phyloP scores from a whole-genome alignment of 2,113 vertebrate genomes.

The Phoxinus phoxinus region DNA sequence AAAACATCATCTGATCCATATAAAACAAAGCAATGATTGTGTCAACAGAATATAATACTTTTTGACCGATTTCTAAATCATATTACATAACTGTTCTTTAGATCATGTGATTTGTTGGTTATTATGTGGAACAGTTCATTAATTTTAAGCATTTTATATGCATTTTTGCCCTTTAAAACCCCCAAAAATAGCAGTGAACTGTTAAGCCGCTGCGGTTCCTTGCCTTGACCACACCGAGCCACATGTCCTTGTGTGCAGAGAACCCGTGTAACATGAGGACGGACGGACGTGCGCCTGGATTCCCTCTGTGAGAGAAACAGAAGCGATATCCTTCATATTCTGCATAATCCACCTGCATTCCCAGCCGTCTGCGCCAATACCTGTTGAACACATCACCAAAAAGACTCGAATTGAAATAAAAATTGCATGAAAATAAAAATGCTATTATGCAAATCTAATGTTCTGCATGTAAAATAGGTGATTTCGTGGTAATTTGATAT shows the following conservation, averaged over 20 bases:
- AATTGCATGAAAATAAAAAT: neutral
- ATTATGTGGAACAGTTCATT: neutral
- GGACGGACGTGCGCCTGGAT: conserved; percentile 79
- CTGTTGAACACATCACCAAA: conserved; percentile 9
- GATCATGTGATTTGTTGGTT: neutral
- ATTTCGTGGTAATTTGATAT: no score
- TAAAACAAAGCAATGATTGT: neutral
- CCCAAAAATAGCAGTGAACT: neutral
- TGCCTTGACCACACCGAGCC: conserved; percentile 62
- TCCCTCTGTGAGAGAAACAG: conserved; percentile 87
- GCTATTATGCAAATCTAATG: no score
- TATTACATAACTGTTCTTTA: neutral
- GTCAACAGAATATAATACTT: neutral
- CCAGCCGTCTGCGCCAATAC: conserved; percentile 79
- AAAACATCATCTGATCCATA: neutral
- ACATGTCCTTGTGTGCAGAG: conserved; percentile 78
- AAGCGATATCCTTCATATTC: conserved; percentile 84
- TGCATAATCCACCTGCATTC: conserved; percentile 81
- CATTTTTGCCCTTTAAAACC: neutral
- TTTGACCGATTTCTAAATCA: neutral
- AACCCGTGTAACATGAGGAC: conserved; percentile 94
- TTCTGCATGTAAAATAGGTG: no score
- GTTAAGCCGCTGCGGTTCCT: neutral
- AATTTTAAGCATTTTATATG: neutral
- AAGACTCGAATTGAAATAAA: no score